phyloP scores from a whole-genome alignment of 2,113 vertebrate genomes.

The Toxostoma redivivum region DNA sequence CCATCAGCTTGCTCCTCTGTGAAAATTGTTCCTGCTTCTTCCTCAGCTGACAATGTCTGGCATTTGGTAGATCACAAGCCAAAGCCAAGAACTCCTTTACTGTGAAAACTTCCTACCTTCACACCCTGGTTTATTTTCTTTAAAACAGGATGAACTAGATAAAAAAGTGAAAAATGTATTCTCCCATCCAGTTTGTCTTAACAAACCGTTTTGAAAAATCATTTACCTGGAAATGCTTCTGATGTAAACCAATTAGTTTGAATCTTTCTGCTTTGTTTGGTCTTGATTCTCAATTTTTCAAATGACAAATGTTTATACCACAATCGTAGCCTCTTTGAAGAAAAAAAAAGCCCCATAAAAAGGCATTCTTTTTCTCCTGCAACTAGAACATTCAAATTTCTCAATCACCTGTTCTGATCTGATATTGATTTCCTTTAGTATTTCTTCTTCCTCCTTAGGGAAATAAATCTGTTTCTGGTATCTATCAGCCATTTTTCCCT shows the following conservation, averaged over 20 bases:
- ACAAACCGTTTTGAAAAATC: background rate
- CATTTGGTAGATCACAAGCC: background rate
- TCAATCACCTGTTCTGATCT: slow-evolving; percentile 65
- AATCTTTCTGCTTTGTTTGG: background rate
- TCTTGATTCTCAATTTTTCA: background rate
- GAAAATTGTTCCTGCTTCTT: background rate
- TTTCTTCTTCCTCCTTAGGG: slow-evolving; percentile 62
- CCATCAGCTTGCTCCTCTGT: background rate
- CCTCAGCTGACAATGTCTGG: background rate
- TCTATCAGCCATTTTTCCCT: slow-evolving; percentile 57
- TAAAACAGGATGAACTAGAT: background rate
- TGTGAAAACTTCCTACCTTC: background rate
- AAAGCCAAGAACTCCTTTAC: background rate
- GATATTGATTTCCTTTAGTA: slow-evolving; percentile 63
- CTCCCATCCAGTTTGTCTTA: background rate
- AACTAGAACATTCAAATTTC: slow-evolving; percentile 35
- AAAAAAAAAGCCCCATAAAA: background rate
- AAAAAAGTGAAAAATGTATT: background rate
- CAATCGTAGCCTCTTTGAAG: background rate
- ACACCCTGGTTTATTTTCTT: background rate
- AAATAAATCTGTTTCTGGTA: slow-evolving; percentile 70
- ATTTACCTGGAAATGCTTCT: background rate
- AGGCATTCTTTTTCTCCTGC: background rate
- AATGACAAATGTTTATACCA: background rate
- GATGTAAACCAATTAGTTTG: background rate